Evolutionary conservation across 2,888 invertebrate genomes (phyloP).

Genomic region (Drosophila gaucha): DNA sequence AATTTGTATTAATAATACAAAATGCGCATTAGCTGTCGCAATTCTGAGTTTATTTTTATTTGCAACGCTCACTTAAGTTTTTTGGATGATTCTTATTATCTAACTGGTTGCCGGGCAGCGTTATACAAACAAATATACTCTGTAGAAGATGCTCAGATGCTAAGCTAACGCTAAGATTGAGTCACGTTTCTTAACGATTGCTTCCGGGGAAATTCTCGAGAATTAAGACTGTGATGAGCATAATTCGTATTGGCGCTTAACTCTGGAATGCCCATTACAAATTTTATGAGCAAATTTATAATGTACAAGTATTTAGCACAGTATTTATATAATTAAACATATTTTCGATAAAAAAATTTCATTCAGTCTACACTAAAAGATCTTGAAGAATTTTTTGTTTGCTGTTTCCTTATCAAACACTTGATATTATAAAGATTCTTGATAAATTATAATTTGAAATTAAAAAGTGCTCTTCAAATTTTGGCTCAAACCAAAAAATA

Average conservation of each 20-base stretch:
- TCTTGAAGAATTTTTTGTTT: too few relatives aligned
- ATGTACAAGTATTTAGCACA: neutral
- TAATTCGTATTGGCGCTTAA: slow-evolving; percentile 1
- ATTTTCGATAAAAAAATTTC: too few relatives aligned
- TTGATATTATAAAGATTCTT: too few relatives aligned
- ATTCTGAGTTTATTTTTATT: slow-evolving; percentile 36
- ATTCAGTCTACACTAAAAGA: too few relatives aligned
- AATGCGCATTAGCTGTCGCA: slow-evolving; percentile 40
- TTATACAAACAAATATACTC: neutral
- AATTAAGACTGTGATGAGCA: slow-evolving; percentile 35
- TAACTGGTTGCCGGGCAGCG: slow-evolving; percentile 9
- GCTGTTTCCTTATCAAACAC: too few relatives aligned
- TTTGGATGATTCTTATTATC: slow-evolving; percentile 36
- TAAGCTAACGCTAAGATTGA: slow-evolving; percentile 38
- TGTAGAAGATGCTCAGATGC: slow-evolving; percentile 2
- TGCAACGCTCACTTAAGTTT: slow-evolving; percentile 28
- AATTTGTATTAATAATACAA: slow-evolving; percentile 66
- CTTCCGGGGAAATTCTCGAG: slow-evolving; percentile 56
- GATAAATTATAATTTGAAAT: too few relatives aligned
- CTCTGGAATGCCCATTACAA: slow-evolving; percentile 10
- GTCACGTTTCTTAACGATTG: slow-evolving; percentile 37
- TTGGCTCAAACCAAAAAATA: too few relatives aligned
- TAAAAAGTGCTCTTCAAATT: too few relatives aligned
- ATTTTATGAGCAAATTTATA: neutral
- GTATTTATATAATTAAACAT: too few relatives aligned